A percentile compares a stretch with the other conserved stretches of the same genome.
Evolutionary conservation across 2,888 invertebrate genomes (phyloP).

Genomic region (Caradrina kadenii): DNA sequence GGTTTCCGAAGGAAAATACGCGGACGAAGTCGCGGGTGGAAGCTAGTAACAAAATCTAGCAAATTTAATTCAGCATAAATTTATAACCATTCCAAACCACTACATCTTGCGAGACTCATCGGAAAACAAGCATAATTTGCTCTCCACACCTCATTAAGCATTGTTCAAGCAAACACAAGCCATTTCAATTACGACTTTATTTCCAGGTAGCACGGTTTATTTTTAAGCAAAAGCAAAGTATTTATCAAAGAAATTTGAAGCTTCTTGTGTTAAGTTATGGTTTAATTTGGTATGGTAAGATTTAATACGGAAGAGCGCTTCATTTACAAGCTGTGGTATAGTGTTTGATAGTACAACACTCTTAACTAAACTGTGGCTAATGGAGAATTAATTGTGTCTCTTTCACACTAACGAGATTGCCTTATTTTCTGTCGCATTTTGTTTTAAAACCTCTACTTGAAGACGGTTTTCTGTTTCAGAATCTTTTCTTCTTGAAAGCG

Average conservation of each 20-base stretch:
- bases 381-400: conserved; percentile 34
- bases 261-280: fast-evolving
- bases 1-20: no score
- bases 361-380: conserved; percentile 40
- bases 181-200: conserved; percentile 15
- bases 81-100: conserved; percentile 12
- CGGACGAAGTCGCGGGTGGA: no score
- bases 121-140: conserved; percentile 18
- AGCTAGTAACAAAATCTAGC: conserved; percentile 5
- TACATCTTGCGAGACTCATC: conserved; percentile 14
- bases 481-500: no score
- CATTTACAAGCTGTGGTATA: conserved; percentile 3
- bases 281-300: not conserved
- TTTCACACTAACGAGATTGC: conserved; percentile 20
- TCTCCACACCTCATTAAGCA: conserved; percentile 37
- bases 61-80: conserved; percentile 20
- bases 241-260: conserved; percentile 16
- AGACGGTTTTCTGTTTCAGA: not conserved
- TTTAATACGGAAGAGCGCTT: conserved; percentile 8
- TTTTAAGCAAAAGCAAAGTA: not conserved
- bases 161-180: conserved; percentile 6
- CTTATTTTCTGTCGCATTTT: conserved; percentile 22
- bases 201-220: not conserved
- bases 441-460: not conserved
- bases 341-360: conserved; percentile 39